phyloP scores from a whole-genome alignment of 2,888 invertebrate genomes.

The Clepsis dumicolana region DNA sequence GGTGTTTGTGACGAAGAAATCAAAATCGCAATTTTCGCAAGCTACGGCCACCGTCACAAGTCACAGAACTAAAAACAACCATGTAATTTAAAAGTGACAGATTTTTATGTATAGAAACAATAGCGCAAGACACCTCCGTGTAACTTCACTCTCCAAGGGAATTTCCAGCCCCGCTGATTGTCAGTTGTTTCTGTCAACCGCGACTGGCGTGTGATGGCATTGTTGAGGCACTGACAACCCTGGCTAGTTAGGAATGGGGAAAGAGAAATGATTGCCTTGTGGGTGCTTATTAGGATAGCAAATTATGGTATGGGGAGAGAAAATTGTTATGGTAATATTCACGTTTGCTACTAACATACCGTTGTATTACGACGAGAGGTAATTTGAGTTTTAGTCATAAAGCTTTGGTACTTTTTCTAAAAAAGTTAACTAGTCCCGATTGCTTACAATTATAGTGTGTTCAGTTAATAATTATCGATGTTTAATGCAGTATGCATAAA shows the following conservation, averaged over 20 bases:
- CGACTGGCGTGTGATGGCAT: conserved; percentile 7
- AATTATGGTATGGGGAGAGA: background rate
- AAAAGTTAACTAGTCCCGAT: no score
- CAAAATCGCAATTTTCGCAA: no score
- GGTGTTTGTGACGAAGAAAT: no score
- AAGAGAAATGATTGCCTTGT: background rate
- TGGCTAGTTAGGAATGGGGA: background rate
- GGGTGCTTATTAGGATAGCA: background rate
- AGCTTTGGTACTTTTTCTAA: no score
- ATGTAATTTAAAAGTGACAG: no score
- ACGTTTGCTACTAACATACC: background rate
- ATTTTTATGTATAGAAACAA: background rate
- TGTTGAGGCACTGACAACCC: conserved; percentile 3
- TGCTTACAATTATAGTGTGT: no score
- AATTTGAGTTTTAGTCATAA: no score
- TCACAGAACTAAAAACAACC: no score
- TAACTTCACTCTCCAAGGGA: background rate
- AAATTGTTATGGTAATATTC: background rate
- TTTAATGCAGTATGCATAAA: no score
- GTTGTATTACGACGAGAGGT: background rate
- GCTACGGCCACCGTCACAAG: no score
- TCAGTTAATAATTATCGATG: no score
- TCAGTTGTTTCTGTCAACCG: conserved; percentile 10
- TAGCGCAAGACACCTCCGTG: background rate
- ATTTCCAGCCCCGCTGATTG: background rate